Evolutionary conservation across 2,113 vertebrate genomes (phyloP).

Genomic region (Epinephelus fuscoguttatus): DNA sequence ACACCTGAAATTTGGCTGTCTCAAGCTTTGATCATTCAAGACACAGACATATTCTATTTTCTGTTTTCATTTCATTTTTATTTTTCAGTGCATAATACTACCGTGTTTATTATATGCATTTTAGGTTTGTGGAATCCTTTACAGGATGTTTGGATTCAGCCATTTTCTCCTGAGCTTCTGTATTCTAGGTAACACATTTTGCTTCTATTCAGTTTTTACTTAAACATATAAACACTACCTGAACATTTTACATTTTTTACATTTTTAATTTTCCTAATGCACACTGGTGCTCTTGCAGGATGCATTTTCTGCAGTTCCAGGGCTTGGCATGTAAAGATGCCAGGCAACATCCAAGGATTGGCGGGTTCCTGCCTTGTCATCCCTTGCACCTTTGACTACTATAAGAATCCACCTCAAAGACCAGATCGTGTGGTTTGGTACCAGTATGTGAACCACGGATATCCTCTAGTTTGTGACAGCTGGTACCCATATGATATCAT

Average conservation of each 20-base stretch:
- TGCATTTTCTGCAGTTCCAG: conserved; percentile 21
- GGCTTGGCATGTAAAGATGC: conserved; percentile 63
- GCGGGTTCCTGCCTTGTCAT: conserved; percentile 72
- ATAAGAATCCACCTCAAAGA: conserved; percentile 1
- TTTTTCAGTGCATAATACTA: neutral
- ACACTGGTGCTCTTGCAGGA: conserved; percentile 37
- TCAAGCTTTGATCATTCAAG: neutral
- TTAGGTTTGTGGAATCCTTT: conserved; percentile 7
- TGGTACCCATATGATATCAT: neutral
- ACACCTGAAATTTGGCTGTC: neutral
- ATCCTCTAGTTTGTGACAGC: conserved; percentile 70
- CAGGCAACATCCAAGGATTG: conserved; percentile 56
- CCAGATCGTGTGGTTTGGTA: conserved; percentile 75
- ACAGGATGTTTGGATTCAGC: conserved; percentile 42
- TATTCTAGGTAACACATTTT: conserved; percentile 49
- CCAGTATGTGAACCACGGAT: conserved; percentile 30
- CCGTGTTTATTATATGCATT: neutral
- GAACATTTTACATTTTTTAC: no score
- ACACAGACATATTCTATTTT: neutral
- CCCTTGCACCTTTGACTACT: conserved; percentile 71
- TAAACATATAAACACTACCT: neutral
- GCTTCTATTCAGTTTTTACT: neutral
- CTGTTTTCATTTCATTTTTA: neutral
- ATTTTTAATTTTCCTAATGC: neutral
- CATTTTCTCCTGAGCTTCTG: conserved; percentile 26